Evolutionary conservation across 2,888 invertebrate species (phyloP).

Genomic region (Aleiodes testaceus): DNA sequence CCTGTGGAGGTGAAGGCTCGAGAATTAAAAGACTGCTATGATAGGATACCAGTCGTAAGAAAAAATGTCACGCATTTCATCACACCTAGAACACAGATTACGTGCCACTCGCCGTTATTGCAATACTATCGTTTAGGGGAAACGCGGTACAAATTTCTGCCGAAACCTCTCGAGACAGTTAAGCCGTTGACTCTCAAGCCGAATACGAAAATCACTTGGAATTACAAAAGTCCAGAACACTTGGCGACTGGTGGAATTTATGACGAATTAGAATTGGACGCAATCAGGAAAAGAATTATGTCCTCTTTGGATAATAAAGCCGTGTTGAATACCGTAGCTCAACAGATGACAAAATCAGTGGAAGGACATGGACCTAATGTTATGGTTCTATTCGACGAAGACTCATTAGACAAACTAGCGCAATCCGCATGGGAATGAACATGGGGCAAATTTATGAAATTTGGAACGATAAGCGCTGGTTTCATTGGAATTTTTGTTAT

Average conservation of each 20-base stretch:
- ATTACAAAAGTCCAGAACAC: not conserved
- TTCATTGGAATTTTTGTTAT: constrained; percentile 15
- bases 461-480: too few species aligned
- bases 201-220: not conserved
- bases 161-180: not conserved
- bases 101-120: constrained; percentile 49
- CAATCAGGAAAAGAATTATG: constrained; percentile 6
- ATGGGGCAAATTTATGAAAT: too few species aligned
- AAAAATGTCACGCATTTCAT: constrained; percentile 51
- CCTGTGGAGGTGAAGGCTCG: constrained; percentile 50
- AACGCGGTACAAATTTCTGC: constrained; percentile 45
- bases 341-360: not conserved
- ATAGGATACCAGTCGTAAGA: constrained; percentile 53
- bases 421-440: not conserved
- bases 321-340: constrained; percentile 15
- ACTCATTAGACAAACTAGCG: constrained; percentile 1
- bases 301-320: constrained; percentile 20
- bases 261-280: not conserved
- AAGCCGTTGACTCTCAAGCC: not conserved
- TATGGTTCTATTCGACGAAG: constrained; percentile 25
- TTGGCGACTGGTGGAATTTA: not conserved
- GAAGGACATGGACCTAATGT: constrained; percentile 39
- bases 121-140: constrained; percentile 47
- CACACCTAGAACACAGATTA: constrained; percentile 52
- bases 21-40: constrained; percentile 50